A percentile compares a stretch with the other conserved stretches of the same genome.
phyloP scores from a whole-genome alignment of 2,888 invertebrate genomes.

The Drosophila percnosoma region DNA sequence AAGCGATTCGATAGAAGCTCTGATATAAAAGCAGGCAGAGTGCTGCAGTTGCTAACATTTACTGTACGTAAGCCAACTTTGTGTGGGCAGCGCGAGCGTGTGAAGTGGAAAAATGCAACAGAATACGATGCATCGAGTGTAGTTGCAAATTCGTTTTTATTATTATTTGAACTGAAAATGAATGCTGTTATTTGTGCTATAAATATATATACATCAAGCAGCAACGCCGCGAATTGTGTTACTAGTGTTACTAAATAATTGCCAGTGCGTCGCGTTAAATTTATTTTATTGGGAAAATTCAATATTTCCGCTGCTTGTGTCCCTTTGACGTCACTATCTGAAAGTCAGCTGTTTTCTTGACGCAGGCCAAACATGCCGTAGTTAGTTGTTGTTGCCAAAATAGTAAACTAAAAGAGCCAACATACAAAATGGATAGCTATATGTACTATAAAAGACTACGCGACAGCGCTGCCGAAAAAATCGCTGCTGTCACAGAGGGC shows the following conservation, averaged over 20 bases:
- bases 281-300: constrained; percentile 59
- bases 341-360: constrained; percentile 55
- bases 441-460: constrained; percentile 72
- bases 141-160: constrained; percentile 2
- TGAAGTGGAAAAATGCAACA: constrained; percentile 18
- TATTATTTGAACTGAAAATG: constrained; percentile 39
- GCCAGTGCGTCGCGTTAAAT: constrained; percentile 18
- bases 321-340: constrained; percentile 64
- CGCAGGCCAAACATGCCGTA: constrained; percentile 34
- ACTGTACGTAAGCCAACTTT: constrained; percentile 14
- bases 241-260: constrained; percentile 48
- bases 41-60: constrained; percentile 32
- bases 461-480: constrained; percentile 36
- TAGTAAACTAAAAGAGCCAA: neutral
- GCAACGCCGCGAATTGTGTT: constrained; percentile 34
- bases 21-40: constrained; percentile 27
- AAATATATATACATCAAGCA: constrained; percentile 40
- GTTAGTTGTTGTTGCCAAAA: constrained; percentile 12
- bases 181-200: constrained; percentile 45
- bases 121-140: constrained; percentile 12
- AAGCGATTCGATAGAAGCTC: constrained; percentile 5
- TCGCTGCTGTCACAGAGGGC: constrained; percentile 20
- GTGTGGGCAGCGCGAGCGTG: neutral
- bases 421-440: constrained; percentile 72
- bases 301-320: constrained; percentile 42